Percentiles rank a stretch among this genome's conserved stretches.
These are phyloP conservation scores for Paragorgia papillata DNA, from an alignment of 92 coral and sea anemone genomes.

Conservation along the genomic window DNA sequence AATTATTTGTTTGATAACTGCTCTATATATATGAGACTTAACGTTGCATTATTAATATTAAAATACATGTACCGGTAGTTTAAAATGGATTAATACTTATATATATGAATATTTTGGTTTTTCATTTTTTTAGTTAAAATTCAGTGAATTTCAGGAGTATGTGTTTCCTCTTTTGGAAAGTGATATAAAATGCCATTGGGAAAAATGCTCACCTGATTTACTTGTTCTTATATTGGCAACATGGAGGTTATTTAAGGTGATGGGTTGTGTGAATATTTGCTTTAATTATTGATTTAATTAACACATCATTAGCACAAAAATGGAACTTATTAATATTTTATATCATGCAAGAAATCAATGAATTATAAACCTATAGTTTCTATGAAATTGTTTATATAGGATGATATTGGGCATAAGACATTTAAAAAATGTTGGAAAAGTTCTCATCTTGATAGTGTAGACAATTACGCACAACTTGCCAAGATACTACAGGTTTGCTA, in stretches of 20 bases:
- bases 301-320: too few relatives aligned
- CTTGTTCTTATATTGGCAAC: slow-evolving; percentile 69
- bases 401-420: slow-evolving; percentile 65
- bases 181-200: slow-evolving; percentile 73
- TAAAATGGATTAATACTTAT: too few relatives aligned
- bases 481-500: slow-evolving; percentile 71
- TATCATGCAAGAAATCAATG: too few relatives aligned
- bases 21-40: too few relatives aligned
- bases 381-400: slow-evolving; percentile 43
- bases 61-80: too few relatives aligned
- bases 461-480: slow-evolving; percentile 65
- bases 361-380: background rate
- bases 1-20: too few relatives aligned
- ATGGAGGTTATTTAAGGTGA: slow-evolving; percentile 80
- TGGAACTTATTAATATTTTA: background rate
- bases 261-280: background rate
- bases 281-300: background rate
- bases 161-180: slow-evolving; percentile 70
- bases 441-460: slow-evolving; percentile 57
- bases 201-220: slow-evolving; percentile 74
- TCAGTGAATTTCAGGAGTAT: slow-evolving; percentile 65
- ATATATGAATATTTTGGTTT: too few relatives aligned
- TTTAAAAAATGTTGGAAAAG: slow-evolving; percentile 80
- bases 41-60: too few relatives aligned
- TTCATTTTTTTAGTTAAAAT: slow-evolving; percentile 78